These are phyloP conservation scores for Tromatobia lineatoria DNA, from an alignment of 2,888 invertebrate species.

Conservation along the genomic window DNA sequence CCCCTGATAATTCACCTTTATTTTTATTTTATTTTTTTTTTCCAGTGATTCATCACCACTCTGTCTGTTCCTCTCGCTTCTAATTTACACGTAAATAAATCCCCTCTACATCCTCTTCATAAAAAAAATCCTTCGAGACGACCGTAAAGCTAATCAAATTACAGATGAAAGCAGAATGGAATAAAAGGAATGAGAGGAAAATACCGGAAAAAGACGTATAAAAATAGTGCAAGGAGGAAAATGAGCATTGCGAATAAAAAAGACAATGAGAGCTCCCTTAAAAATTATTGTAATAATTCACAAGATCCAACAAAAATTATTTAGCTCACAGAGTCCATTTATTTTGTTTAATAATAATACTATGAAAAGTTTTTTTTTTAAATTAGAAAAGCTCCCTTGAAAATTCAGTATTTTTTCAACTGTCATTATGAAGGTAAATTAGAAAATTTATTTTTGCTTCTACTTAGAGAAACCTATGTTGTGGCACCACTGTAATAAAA, in stretches of 20 bases:
- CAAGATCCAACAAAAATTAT: too few species aligned
- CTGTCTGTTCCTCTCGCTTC: constrained; percentile 27
- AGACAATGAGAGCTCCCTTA: background rate
- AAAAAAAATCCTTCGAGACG: background rate
- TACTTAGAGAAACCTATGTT: too few species aligned
- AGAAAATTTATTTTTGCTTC: too few species aligned
- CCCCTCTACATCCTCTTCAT: constrained; percentile 7
- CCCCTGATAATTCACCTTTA: constrained; percentile 42
- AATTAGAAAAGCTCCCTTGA: background rate
- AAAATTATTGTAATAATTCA: too few species aligned
- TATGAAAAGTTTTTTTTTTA: background rate
- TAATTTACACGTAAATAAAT: constrained; percentile 59
- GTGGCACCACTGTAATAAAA: too few species aligned
- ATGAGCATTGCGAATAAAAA: background rate
- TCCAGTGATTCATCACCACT: constrained; percentile 6
- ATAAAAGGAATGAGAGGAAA: background rate
- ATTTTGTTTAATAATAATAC: too few species aligned
- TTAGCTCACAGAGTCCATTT: too few species aligned
- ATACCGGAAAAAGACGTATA: background rate
- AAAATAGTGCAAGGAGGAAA: background rate
- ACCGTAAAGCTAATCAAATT: background rate
- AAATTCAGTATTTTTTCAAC: too few species aligned
- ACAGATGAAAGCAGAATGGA: background rate
- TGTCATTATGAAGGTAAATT: too few species aligned
- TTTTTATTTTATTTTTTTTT: background rate